Conservation (phyloP, 2,888 invertebrate species). For the Thymelicus sylvestris region DNA sequence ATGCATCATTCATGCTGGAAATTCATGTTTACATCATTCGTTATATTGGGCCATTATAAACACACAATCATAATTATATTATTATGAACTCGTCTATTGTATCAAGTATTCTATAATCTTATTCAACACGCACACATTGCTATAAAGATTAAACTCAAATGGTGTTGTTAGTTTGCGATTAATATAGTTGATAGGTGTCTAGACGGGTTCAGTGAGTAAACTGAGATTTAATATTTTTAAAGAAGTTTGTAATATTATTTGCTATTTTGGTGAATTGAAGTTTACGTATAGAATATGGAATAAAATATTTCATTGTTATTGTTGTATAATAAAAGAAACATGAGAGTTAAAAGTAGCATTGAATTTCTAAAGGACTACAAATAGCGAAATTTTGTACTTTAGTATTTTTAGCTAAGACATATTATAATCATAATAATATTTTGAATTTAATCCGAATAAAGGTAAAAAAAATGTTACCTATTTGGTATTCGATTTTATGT, state of each 20-base stretch:
- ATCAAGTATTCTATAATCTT: too few relatives aligned
- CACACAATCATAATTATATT: too few relatives aligned
- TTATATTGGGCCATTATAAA: too few relatives aligned
- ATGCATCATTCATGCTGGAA: too few relatives aligned
- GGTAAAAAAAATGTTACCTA: too few relatives aligned
- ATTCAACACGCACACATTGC: too few relatives aligned
- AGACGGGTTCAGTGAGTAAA: constrained; percentile 7
- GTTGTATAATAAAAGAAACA: neutral
- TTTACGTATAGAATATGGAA: neutral
- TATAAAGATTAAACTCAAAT: neutral
- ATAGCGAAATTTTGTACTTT: too few relatives aligned
- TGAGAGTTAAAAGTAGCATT: neutral
- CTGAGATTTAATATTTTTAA: constrained; percentile 9
- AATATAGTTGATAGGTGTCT: constrained; percentile 16
- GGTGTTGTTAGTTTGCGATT: neutral
- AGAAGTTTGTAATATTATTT: constrained; percentile 4
- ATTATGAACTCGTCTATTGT: too few relatives aligned
- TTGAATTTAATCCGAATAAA: too few relatives aligned
- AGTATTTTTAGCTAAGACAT: neutral
- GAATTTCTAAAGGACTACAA: too few relatives aligned
- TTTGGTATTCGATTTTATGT: too few relatives aligned
- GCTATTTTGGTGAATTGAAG: neutral
- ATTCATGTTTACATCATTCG: too few relatives aligned
- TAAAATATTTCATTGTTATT: neutral
- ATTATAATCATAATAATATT: neutral